Evolutionary conservation across 1,140 invertebrate genomes (phyloP).

Genomic region (Formica exsecta): DNA sequence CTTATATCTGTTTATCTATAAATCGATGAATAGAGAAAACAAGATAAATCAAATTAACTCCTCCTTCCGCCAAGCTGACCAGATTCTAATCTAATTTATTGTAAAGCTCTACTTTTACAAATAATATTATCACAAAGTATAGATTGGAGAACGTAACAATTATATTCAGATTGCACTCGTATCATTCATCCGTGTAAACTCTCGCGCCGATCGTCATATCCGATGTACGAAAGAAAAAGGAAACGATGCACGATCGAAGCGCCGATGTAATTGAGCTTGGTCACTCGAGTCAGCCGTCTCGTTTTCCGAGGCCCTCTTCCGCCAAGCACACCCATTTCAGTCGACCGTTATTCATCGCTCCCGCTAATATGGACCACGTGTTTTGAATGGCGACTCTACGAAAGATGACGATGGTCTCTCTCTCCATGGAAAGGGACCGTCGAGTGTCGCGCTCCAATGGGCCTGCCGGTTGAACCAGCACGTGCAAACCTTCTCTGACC

Average conservation of each 20-base stretch:
- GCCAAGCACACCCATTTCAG: constrained; percentile 48
- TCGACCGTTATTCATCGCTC: constrained; percentile 72
- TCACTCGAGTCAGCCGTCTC: constrained; percentile 72
- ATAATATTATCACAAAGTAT: not conserved
- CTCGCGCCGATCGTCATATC: constrained; percentile 56
- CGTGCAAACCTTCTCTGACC: constrained; percentile 69
- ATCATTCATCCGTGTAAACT: constrained; percentile 17
- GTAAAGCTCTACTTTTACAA: constrained; percentile 25
- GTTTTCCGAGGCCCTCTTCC: constrained; percentile 49
- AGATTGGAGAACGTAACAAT: not conserved
- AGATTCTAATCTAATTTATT: constrained; percentile 28
- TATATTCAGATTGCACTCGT: not conserved
- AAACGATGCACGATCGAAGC: constrained; percentile 56
- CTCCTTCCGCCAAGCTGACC: not conserved
- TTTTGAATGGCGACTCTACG: constrained; percentile 76
- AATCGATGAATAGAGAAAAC: constrained; percentile 16
- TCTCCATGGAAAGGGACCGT: constrained; percentile 45
- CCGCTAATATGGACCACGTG: constrained; percentile 78
- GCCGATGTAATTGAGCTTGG: constrained; percentile 73
- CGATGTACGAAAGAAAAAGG: constrained; percentile 14
- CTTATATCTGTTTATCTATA: constrained; percentile 6
- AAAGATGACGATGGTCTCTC: constrained; percentile 61
- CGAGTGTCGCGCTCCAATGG: constrained; percentile 67
- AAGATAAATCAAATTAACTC: constrained; percentile 42
- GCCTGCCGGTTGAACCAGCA: constrained; percentile 55